Conservation (phyloP, 2,888 invertebrate genomes). For the Dorcus hopei region DNA sequence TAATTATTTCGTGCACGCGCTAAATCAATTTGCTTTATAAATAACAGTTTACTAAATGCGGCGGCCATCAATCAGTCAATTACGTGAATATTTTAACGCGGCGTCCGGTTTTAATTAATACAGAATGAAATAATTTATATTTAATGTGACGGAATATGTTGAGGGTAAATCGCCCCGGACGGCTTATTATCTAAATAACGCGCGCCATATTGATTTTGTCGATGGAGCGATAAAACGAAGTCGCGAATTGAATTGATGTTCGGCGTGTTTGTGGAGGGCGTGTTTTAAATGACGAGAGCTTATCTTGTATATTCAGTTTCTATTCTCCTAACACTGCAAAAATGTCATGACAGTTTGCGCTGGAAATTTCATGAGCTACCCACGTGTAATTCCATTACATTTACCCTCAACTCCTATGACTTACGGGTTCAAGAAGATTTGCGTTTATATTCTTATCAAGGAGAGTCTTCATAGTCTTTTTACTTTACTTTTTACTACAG, state of each 20-base stretch:
- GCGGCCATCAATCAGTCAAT: background rate
- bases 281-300: constrained; percentile 24
- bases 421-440: no score
- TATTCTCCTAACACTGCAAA: constrained; percentile 8
- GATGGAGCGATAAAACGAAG: constrained; percentile 4
- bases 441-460: no score
- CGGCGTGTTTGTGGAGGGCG: constrained; percentile 6
- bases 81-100: background rate
- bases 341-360: background rate
- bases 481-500: no score
- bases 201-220: constrained; percentile 7
- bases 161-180: no score
- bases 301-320: constrained; percentile 26
- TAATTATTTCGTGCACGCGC: background rate
- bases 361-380: background rate
- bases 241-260: no score
- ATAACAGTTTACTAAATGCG: background rate
- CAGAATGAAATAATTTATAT: background rate
- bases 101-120: constrained; percentile 1
- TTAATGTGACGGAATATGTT: background rate
- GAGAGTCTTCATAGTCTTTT: no score
- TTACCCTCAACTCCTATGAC: no score
- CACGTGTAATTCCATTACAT: background rate
- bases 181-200: background rate
- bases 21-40: background rate